These are phyloP conservation scores for Clarias laeviceps DNA, from an alignment of 2,797 vertebrate genomes.

Conservation along the genomic window DNA sequence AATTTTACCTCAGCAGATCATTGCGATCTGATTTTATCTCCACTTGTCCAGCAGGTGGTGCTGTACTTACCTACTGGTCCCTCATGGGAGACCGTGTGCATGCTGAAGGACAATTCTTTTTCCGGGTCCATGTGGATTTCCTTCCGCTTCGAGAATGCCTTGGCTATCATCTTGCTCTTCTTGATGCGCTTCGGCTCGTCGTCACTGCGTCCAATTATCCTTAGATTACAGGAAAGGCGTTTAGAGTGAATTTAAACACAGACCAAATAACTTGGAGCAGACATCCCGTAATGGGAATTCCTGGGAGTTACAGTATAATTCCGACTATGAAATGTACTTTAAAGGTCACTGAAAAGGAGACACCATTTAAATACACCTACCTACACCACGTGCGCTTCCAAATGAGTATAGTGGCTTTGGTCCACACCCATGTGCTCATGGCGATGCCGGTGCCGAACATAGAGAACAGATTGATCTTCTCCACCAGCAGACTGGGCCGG, in stretches of 20 bases:
- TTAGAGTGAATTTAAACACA: neutral
- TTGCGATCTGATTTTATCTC: neutral
- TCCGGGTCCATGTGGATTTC: conserved; percentile 93
- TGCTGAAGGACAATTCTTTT: conserved; percentile 94
- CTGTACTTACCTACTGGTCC: conserved; percentile 89
- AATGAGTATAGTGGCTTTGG: conserved; percentile 96
- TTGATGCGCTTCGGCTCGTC: conserved; percentile 96
- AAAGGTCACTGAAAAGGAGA: neutral
- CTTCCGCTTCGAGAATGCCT: conserved; percentile 93
- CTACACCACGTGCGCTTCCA: conserved; percentile 98
- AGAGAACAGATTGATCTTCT: conserved; percentile 98
- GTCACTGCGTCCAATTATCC: conserved; percentile 92
- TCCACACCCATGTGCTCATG: conserved; percentile 99
- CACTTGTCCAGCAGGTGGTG: conserved; percentile 16
- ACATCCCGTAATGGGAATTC: neutral
- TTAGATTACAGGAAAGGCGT: conserved; percentile 56
- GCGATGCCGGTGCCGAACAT: conserved; percentile 97
- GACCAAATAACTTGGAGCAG: neutral
- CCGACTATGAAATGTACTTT: neutral
- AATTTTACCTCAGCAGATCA: neutral
- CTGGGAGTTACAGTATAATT: neutral
- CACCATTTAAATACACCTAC: conserved; percentile 68
- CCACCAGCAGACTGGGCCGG: conserved; percentile 93
- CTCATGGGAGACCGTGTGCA: conserved; percentile 94
- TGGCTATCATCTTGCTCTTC: conserved; percentile 99